These are phyloP conservation scores for Bugula neritina DNA, from an alignment of 2,888 invertebrate genomes.

Conservation along the genomic window DNA sequence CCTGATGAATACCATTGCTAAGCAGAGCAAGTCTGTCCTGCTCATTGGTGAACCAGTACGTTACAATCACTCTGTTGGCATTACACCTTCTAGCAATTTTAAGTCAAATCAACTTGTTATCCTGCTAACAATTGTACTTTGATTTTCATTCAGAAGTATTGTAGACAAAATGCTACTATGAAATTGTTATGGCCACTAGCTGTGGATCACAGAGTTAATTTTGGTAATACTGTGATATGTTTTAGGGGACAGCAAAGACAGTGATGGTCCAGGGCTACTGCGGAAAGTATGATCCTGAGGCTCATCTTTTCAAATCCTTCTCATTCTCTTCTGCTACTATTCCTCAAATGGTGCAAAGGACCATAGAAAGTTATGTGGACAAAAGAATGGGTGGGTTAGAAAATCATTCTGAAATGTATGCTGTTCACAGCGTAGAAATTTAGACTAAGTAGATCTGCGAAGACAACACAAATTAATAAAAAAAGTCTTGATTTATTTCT, in stretches of 20 bases:
- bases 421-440: no score
- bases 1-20: constrained; percentile 49
- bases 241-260: constrained; percentile 89
- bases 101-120: no score
- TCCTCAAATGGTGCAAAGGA: constrained; percentile 87
- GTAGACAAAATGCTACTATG: no score
- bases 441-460: no score
- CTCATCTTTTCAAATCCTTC: constrained; percentile 77
- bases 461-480: no score
- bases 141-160: no score
- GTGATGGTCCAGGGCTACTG: constrained; percentile 95
- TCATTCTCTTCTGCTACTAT: constrained; percentile 95
- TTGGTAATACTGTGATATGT: neutral
- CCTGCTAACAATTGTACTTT: no score
- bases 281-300: constrained; percentile 75
- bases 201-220: neutral
- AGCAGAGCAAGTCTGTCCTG: constrained; percentile 52
- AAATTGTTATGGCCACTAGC: no score
- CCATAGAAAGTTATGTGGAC: constrained; percentile 91
- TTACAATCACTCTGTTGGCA: no score
- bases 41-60: constrained; percentile 54
- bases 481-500: no score
- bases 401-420: no score
- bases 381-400: constrained; percentile 71
- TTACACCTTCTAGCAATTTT: no score